These are phyloP conservation scores for Parapristionchus giblindavisi DNA, from an alignment of 2,888 invertebrate genomes.

Conservation along the genomic window DNA sequence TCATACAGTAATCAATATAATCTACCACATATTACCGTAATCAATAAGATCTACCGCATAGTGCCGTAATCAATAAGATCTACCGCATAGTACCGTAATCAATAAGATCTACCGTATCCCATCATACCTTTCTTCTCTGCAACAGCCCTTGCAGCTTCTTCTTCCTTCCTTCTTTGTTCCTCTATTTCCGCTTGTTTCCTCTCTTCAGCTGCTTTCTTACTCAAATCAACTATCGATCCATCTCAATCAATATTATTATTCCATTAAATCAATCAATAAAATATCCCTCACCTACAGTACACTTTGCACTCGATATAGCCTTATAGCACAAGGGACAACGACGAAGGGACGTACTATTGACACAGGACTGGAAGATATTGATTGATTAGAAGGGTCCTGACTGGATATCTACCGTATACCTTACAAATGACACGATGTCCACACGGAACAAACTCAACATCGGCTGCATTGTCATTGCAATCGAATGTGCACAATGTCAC, in stretches of 20 bases:
- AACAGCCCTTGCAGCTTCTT: slow-evolving; percentile 16
- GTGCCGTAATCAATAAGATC: too few species aligned
- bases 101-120: not conserved
- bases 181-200: slow-evolving; percentile 26
- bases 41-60: not conserved
- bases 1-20: not conserved
- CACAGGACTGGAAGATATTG: slow-evolving; percentile 15
- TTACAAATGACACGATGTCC: slow-evolving; percentile 56
- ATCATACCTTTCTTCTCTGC: slow-evolving; percentile 33
- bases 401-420: not conserved
- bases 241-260: too few species aligned
- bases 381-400: not conserved
- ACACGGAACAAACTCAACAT: slow-evolving; percentile 54
- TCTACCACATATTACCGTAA: not conserved
- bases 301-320: slow-evolving; percentile 24
- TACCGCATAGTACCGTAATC: not conserved
- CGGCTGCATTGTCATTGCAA: slow-evolving; percentile 49
- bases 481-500: slow-evolving; percentile 55
- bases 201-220: slow-evolving; percentile 29
- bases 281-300: slow-evolving; percentile 13
- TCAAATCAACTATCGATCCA: slow-evolving; percentile 19
- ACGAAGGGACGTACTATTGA: slow-evolving; percentile 14
- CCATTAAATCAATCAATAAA: not conserved
- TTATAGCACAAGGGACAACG: slow-evolving; percentile 38
- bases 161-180: slow-evolving; percentile 23